phyloP scores from a whole-genome alignment of 2,797 vertebrate species.

The Delichon dasypus region DNA sequence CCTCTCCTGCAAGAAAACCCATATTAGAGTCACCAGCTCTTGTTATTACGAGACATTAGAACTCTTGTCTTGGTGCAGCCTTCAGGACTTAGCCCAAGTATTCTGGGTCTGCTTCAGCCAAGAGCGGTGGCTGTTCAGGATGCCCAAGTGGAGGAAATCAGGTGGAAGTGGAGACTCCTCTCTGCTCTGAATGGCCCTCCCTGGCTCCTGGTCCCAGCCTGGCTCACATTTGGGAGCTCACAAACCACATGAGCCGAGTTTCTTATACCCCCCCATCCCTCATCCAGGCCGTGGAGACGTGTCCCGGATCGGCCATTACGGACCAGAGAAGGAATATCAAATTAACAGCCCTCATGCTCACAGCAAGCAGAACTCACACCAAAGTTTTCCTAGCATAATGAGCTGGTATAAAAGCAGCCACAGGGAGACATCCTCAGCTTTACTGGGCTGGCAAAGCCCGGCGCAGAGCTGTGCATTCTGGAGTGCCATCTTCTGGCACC shows the following conservation, averaged over 20 bases:
- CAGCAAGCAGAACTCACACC: background rate
- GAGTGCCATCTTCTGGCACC: slow-evolving; percentile 67
- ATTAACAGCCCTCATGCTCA: background rate
- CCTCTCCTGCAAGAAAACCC: background rate
- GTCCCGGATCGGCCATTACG: background rate
- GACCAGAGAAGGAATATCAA: background rate
- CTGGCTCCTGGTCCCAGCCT: background rate
- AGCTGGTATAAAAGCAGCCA: slow-evolving; percentile 62
- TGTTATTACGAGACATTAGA: background rate
- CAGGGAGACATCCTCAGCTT: slow-evolving; percentile 43
- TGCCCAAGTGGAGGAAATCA: rapidly evolving
- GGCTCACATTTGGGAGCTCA: background rate
- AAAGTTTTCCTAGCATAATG: slow-evolving; percentile 32
- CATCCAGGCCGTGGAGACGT: rapidly evolving
- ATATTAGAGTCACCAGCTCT: background rate
- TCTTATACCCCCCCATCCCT: background rate
- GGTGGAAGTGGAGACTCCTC: background rate
- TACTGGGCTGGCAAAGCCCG: slow-evolving; percentile 25
- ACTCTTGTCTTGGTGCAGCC: background rate
- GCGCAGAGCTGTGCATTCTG: slow-evolving; percentile 37
- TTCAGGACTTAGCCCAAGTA: background rate
- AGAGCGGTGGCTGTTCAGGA: background rate
- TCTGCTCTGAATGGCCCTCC: background rate
- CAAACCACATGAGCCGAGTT: background rate
- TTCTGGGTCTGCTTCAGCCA: background rate